Base-by-base conservation (phyloP, 2,797 vertebrate species). In the Anableps anableps region DNA sequence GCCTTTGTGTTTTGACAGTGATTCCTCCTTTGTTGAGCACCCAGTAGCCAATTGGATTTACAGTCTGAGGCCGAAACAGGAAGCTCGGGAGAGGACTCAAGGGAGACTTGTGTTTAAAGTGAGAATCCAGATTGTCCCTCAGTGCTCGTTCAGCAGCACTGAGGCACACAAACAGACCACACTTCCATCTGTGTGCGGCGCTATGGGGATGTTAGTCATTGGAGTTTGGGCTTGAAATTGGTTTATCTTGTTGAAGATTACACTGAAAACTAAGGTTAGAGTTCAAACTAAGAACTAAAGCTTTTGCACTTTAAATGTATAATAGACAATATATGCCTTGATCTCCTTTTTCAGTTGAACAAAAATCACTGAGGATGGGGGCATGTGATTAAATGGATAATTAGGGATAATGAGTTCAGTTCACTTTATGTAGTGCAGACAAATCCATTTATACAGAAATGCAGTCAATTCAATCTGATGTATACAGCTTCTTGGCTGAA, bases 61-160 rank as follows among this genome's bases (percentile, higher is more conserved):
- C 79, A 68, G 84, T 86, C 82, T 13, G 11, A 84, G 82, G 77
- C 82, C 83, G 89, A 93, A 94, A 95, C 95, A 96, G 96, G 94
- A 96, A 95, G 86, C 86, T 80, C 77, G 80, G 77, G 81, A 90
- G 79, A 83, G 85, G 88, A 85, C 94, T 90, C 83, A 11, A 88
- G 92, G 89, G 93, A 92, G 84, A 75, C 71, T 80, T 74, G 29
- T 90, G 90, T 92, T 94, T 87, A 89, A 90, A 94, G 86, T 31
- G 82, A 89, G 83, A 94, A 90, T 93, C 88, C 89, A 94, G 84
- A 93, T 93, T 93, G 87, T 88, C 80, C 86, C 83, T 53, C 53
- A 45, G 38, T 88, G 86, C 55, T 16, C 75, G 80, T 80, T 86
- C 89, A 64, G 87, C 78, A 64, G 80, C 68, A 45, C 31, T 17